Base-by-base conservation (phyloP, 92 coral and sea anemone genomes). In the Blastomussa wellsi region DNA sequence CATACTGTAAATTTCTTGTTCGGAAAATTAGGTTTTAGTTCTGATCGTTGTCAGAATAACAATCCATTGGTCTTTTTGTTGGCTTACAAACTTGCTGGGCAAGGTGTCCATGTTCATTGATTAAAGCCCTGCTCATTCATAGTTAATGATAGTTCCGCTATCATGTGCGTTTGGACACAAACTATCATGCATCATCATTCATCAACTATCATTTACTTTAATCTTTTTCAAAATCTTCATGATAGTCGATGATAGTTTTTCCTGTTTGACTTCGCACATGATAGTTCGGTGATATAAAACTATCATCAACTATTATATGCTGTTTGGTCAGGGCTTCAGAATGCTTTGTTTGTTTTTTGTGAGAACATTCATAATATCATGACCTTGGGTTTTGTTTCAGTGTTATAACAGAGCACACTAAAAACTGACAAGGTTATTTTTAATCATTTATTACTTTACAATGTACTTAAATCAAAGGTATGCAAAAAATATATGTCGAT, bases 391-490 rank as follows among this genome's bases (percentile, higher is more conserved):
- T 42, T 32, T 13, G 26, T 79, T 64, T 72, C 53, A 2, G 49
- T 5, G 47, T 38, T 42, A 2, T 11, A 36, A 76, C 57, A 48
- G 12, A 13, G 81, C 47, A 8, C 11, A 19, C 44, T 44, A 42
- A 42, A 80, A 65, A 24, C 32, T 65, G 22, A 19, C 31, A 47
- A 48, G 44, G 29, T 32, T 80, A 66, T 65, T 70, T 72, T 52
- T 82, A 81, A 49, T 62, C 49, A 49, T 81, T 33, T 36, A 37
- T 69, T 71, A 36, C 72, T 68, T 62, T 80, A 47, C 11, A 72
- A 52, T 49, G 53, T 70, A 82, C 77, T n/a, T 31, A 22, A 79
- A 79, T 79, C 32, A 82, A 62, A 82, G 76, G 20, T 53, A 70
- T 9, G 1, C 39, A 33, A 19, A 41, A 82, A 49, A 36, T 71